Evolutionary conservation across 2,888 invertebrate species (phyloP).

Genomic region (Capitulum mitella): DNA sequence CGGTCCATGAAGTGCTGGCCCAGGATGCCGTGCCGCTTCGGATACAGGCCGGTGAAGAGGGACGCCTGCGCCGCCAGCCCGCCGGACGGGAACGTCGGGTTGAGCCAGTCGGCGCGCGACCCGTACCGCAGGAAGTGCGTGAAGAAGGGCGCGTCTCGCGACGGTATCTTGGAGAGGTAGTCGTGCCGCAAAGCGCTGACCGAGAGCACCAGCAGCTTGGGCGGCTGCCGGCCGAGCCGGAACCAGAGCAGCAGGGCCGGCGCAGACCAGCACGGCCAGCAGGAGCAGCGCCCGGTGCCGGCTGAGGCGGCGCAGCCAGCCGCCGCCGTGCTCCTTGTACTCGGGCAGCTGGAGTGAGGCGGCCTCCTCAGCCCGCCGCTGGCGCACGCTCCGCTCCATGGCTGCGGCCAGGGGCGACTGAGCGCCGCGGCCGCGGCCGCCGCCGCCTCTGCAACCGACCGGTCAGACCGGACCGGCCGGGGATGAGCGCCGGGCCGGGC

Average conservation of each 20-base stretch:
- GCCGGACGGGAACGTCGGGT: conserved; percentile 39
- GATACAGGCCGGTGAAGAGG: conserved; percentile 39
- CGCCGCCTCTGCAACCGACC: neutral
- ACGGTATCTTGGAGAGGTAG: conserved; percentile 7
- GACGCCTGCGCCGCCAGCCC: conserved; percentile 41
- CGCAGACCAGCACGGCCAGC: neutral
- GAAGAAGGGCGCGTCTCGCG: conserved; percentile 25
- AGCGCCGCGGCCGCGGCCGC: neutral
- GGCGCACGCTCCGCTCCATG: neutral
- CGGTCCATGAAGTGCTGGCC: conserved; percentile 44
- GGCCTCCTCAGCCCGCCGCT: neutral
- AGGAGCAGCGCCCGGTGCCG: conserved; percentile 14
- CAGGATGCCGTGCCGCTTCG: conserved; percentile 43
- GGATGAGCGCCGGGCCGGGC: neutral
- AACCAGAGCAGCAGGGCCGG: neutral
- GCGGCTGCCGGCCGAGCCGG: conserved; percentile 8
- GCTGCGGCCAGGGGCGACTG: neutral
- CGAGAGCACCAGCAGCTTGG: conserved; percentile 20
- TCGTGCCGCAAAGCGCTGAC: neutral
- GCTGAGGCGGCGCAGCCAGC: conserved; percentile 5
- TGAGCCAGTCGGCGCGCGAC: conserved; percentile 40
- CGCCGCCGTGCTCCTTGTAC: neutral
- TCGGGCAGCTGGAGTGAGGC: neutral
- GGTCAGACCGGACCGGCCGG: neutral
- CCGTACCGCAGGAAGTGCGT: conserved; percentile 34